phyloP scores from a whole-genome alignment of 2,113 vertebrate species.

The Melanostigma gelatinosum region DNA sequence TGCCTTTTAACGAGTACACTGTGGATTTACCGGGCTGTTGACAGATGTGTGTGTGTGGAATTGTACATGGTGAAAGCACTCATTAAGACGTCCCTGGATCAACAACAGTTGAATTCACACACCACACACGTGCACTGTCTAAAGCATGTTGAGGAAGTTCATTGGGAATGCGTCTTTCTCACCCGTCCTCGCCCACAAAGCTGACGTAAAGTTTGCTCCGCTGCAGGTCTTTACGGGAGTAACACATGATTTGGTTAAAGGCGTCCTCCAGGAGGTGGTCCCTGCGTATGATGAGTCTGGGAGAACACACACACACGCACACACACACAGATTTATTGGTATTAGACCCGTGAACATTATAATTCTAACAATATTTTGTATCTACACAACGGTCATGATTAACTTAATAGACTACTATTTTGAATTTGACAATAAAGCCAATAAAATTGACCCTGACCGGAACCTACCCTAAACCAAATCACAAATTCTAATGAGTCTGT shows the following conservation, averaged over 20 bases:
- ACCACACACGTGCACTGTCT: neutral
- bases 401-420: neutral
- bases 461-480: neutral
- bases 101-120: constrained; percentile 5
- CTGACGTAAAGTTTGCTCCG: constrained; percentile 98
- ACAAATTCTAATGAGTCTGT: neutral
- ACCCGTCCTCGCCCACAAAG: constrained; percentile 98
- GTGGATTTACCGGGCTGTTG: constrained; percentile 3
- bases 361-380: neutral
- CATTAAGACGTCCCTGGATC: neutral
- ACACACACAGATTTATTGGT: neutral
- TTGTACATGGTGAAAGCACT: constrained; percentile 21
- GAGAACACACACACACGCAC: constrained; percentile 2
- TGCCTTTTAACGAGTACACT: neutral
- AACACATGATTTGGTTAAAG: constrained; percentile 99
- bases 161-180: constrained; percentile 73
- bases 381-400: neutral
- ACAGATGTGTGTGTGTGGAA: constrained; percentile 16
- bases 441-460: neutral
- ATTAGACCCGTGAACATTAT: neutral
- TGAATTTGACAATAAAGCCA: neutral
- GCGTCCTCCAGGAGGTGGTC: constrained; percentile 98
- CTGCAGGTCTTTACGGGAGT: constrained; percentile 97
- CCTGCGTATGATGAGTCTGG: constrained; percentile 96
- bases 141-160: neutral